These are phyloP conservation scores for Nyctibius bracteatus DNA, from an alignment of 2,113 vertebrate species.

Conservation along the genomic window DNA sequence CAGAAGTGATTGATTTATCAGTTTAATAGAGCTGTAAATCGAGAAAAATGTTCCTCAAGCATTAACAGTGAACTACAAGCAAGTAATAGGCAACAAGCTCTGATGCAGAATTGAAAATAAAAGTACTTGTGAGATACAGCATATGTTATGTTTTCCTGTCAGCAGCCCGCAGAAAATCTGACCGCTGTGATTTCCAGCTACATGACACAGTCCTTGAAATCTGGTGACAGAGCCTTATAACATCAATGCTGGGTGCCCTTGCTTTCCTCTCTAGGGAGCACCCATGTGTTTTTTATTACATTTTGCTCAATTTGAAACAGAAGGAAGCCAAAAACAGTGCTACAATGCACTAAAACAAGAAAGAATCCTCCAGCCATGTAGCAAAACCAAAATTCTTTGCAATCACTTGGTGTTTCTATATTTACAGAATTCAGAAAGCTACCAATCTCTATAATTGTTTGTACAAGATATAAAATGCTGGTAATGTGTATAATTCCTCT, in stretches of 20 bases:
- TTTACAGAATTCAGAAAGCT: not conserved
- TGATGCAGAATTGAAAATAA: not conserved
- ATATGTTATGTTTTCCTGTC: slow-evolving; percentile 8
- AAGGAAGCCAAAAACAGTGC: not conserved
- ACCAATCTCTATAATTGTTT: not conserved
- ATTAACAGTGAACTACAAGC: not conserved
- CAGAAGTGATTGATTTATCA: slow-evolving; percentile 41
- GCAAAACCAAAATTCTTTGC: not conserved
- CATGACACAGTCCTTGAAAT: not conserved
- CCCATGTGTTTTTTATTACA: not conserved
- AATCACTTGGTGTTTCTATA: not conserved
- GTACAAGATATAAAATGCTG: not conserved
- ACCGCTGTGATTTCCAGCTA: not conserved
- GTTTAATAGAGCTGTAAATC: slow-evolving; percentile 8
- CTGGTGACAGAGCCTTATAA: not conserved
- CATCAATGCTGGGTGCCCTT: not conserved
- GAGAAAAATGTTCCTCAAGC: not conserved
- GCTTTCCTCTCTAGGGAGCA: not conserved
- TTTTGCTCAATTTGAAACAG: not conserved
- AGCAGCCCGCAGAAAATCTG: not conserved
- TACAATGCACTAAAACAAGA: not conserved
- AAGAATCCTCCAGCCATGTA: not conserved
- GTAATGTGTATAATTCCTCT: not conserved
- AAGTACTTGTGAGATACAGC: not conserved
- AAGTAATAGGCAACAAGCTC: slow-evolving; percentile 18